Evolutionary conservation across 2,888 invertebrate species (phyloP), one percentile per base, ranked within the genome.

Genomic region (Sphinx pinastri): DNA sequence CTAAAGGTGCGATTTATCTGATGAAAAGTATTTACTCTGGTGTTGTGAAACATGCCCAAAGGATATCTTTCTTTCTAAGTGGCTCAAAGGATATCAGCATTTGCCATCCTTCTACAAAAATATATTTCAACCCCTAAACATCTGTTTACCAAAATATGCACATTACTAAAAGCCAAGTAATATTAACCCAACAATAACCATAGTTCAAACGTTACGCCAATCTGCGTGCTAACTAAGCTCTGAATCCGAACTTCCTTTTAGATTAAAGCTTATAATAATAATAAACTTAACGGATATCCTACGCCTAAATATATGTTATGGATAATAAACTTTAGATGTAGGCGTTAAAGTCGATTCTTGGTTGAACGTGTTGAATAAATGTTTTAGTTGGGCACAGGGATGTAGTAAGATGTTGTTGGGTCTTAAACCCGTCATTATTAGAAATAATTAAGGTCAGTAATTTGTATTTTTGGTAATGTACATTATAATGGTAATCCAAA

Each of bases 201-300:
- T 79, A 73, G 73, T 68, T 75, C 75, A 76, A 71, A 72, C 71
- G 71, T 68, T 67, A 45, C 71, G 71, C 73, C 75, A 72, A 76
- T 76, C 77, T 73, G 71, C 72, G 68, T 75, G 71, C 74, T 58
- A 60, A 67, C 71, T 57, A 73, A 76, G 75, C 74, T 72, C 73
- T 82, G 78, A 77, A 82, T 81, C 81, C 75, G 72, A 75, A 77
- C 79, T 78, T 83, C 81, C 83, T 78, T 67, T 71, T 76, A 79
- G 81, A 82, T 84, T 84, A 84, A 16, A 77, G 80, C 81, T 81
- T 77, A 81, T 76, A 79, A 82, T 81, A 82, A 76, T 70, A 77
- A 80, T 78, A 77, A 79, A 80, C 77, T 77, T 72, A 75, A 70
- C 75, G 78, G 78, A 82, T 78, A 82, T 78, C 77, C 79, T 73